These are phyloP conservation scores for Lucinisca nassula DNA, from an alignment of 2,888 invertebrate genomes.

Conservation along the genomic window DNA sequence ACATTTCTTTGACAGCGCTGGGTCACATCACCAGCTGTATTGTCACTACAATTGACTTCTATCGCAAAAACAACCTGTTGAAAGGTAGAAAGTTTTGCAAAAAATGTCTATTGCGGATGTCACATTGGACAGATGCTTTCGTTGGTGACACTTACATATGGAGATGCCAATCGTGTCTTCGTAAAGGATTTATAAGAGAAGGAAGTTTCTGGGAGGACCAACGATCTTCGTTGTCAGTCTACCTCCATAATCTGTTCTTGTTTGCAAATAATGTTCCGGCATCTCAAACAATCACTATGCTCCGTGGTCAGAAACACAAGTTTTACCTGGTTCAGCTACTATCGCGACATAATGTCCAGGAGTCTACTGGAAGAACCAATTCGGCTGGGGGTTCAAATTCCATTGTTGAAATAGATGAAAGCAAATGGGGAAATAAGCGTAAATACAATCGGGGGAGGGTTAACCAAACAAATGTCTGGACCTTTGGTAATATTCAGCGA, in stretches of 20 bases:
- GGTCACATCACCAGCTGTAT: no score
- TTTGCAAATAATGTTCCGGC: not conserved
- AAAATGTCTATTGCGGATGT: not conserved
- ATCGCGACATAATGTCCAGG: not conserved
- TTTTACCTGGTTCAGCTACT: not conserved
- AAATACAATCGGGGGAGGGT: not conserved
- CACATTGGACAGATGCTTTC: not conserved
- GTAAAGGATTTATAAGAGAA: not conserved
- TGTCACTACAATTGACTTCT: no score
- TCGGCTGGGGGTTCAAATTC: not conserved
- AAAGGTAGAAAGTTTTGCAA: not conserved
- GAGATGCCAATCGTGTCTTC: not conserved
- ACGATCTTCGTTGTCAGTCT: not conserved
- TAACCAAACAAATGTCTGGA: not conserved
- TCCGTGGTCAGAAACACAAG: not conserved
- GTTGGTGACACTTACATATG: not conserved
- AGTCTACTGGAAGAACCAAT: not conserved
- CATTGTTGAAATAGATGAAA: not conserved
- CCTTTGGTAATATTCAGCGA: not conserved
- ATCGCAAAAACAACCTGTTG: no score
- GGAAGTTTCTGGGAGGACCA: not conserved
- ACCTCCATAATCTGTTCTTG: not conserved
- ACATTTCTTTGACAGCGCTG: no score
- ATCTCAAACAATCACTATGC: not conserved
- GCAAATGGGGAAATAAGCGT: not conserved